Evolutionary conservation across 2,888 invertebrate species (phyloP).

Genomic region (Hemithea aestivaria): DNA sequence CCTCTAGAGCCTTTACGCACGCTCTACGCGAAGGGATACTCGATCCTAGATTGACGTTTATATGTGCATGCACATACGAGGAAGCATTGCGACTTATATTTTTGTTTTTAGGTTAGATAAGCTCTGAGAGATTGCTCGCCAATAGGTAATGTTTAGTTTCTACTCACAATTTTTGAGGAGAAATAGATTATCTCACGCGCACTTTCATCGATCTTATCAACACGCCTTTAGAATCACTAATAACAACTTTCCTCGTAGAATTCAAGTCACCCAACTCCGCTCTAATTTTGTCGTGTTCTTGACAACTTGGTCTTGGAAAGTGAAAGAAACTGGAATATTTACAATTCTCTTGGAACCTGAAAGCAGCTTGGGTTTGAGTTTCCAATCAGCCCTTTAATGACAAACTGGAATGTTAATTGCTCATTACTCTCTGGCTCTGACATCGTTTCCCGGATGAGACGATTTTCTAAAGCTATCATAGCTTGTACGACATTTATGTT

Average conservation of each 20-base stretch:
- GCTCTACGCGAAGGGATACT: slow-evolving; percentile 1
- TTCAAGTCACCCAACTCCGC: slow-evolving; percentile 6
- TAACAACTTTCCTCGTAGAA: slow-evolving; percentile 15
- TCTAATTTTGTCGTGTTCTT: slow-evolving; percentile 14
- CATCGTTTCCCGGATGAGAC: slow-evolving; percentile 27
- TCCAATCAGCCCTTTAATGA: slow-evolving; percentile 5
- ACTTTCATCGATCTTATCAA: slow-evolving; percentile 11
- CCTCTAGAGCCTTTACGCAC: slow-evolving; percentile 3
- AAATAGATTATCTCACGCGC: background rate
- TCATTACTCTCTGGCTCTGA: slow-evolving; percentile 2
- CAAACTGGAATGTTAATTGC: slow-evolving; percentile 14
- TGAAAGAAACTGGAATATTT: slow-evolving; percentile 14
- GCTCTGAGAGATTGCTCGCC: too few species aligned
- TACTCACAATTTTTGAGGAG: too few species aligned
- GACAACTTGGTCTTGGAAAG: slow-evolving; percentile 7
- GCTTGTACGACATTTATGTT: background rate
- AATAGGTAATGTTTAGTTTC: too few species aligned
- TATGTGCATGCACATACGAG: background rate
- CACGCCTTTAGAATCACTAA: slow-evolving; percentile 10
- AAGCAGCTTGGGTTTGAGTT: slow-evolving; percentile 9
- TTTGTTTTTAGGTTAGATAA: too few species aligned
- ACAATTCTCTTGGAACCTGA: slow-evolving; percentile 9
- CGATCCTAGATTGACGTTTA: background rate
- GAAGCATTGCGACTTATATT: too few species aligned
- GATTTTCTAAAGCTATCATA: slow-evolving; percentile 16